Evolutionary conservation across 2,888 invertebrate species (phyloP).

Genomic region (Oscheius myriophilus): DNA sequence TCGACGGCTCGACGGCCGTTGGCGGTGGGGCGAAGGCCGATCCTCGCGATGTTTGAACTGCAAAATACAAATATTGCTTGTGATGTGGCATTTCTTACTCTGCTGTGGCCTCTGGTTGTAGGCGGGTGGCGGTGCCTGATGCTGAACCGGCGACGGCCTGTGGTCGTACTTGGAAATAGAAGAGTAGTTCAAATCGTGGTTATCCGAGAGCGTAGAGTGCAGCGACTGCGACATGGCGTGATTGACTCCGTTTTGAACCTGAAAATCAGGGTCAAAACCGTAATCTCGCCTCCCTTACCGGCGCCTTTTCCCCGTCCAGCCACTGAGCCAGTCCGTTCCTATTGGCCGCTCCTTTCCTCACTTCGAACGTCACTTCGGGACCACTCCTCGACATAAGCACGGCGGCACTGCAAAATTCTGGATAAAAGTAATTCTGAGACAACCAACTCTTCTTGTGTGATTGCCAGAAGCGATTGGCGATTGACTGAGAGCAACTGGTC

Average conservation of each 20-base stretch:
- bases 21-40: constrained; percentile 28
- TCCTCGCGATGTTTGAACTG: constrained; percentile 23
- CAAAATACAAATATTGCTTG: too few relatives aligned
- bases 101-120: constrained; percentile 44
- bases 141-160: constrained; percentile 19
- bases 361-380: constrained; percentile 90
- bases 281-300: constrained; percentile 10
- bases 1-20: constrained; percentile 10
- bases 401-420: constrained; percentile 81
- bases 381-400: constrained; percentile 94
- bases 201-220: constrained; percentile 11
- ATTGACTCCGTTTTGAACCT: neutral
- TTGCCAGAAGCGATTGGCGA: constrained; percentile 88
- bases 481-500: constrained; percentile 96
- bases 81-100: too few relatives aligned
- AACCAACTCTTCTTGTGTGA: constrained; percentile 79
- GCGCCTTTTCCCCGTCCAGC: constrained; percentile 87
- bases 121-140: constrained; percentile 26
- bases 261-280: too few relatives aligned
- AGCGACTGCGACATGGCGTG: constrained; percentile 25
- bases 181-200: constrained; percentile 18
- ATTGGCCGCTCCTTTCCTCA: constrained; percentile 96
- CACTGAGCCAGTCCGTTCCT: constrained; percentile 93
- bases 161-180: constrained; percentile 16
- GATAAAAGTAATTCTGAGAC: too few relatives aligned